Conservation (phyloP, 35 echinoderm and acorn worm species). For the Heliocidaris erythrogramma region DNA sequence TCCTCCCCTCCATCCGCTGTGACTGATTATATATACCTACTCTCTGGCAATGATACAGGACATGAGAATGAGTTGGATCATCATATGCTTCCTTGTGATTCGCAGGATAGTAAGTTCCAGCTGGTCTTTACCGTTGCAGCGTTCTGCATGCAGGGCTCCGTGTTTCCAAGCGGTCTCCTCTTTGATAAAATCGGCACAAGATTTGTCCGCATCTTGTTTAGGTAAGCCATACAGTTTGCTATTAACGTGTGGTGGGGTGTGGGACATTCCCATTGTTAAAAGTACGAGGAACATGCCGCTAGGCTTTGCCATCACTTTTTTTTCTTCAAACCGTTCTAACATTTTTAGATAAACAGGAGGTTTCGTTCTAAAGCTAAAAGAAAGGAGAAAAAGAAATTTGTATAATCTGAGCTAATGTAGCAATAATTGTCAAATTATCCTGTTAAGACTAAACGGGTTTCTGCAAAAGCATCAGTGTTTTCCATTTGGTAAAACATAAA, state of each 20-base stretch:
- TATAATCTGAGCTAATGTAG: no score
- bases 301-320: no score
- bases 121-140: constrained; percentile 65
- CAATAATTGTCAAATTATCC: no score
- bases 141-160: constrained; percentile 53
- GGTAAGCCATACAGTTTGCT: constrained; percentile 31
- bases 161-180: constrained; percentile 58
- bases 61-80: background rate
- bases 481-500: no score
- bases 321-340: no score
- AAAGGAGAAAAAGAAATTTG: no score
- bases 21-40: background rate
- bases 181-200: constrained; percentile 60
- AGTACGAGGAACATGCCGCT: no score
- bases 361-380: no score
- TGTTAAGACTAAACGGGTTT: no score
- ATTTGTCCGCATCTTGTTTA: constrained; percentile 54
- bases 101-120: constrained; percentile 55
- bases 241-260: background rate
- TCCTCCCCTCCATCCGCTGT: background rate
- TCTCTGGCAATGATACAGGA: background rate
- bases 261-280: background rate
- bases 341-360: no score
- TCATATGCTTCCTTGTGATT: background rate
- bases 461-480: no score